Evolutionary conservation across 2,888 invertebrate genomes (phyloP).

Genomic region (Julus scanicus): DNA sequence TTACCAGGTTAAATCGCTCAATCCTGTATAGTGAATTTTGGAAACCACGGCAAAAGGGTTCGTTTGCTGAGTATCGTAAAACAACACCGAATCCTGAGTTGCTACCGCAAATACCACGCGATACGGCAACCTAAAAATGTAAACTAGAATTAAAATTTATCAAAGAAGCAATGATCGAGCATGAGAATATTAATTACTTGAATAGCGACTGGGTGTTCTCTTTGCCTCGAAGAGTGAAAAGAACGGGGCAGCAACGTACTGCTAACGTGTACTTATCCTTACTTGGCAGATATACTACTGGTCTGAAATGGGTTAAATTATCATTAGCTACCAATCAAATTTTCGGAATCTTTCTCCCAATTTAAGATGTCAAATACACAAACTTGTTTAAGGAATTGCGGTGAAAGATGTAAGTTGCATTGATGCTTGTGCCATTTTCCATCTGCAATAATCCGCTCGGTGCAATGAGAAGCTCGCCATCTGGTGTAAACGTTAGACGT

Average conservation of each 20-base stretch:
- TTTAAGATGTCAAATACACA: background rate
- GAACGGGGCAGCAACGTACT: conserved; percentile 81
- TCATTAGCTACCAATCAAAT: background rate
- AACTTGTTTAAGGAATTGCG: conserved; percentile 69
- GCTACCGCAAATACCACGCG: conserved; percentile 92
- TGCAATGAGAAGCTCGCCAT: conserved; percentile 88
- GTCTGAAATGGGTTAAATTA: conserved; percentile 70
- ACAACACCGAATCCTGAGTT: conserved; percentile 82
- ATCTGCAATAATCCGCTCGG: conserved; percentile 69
- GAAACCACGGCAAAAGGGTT: conserved; percentile 82
- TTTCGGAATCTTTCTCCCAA: background rate
- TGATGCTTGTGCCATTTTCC: conserved; percentile 71
- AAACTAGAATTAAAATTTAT: background rate
- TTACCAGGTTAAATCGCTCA: conserved; percentile 88
- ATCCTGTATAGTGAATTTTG: conserved; percentile 88
- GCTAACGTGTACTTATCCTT: conserved; percentile 84
- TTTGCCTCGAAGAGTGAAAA: conserved; percentile 72
- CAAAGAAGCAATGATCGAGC: background rate
- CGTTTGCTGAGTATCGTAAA: conserved; percentile 88
- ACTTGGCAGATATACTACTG: conserved; percentile 81
- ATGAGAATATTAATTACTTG: background rate
- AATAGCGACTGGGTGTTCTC: background rate
- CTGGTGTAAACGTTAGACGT: conserved; percentile 88
- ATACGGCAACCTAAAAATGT: conserved; percentile 73
- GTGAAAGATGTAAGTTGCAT: conserved; percentile 73